These are phyloP conservation scores for Microctenopoma steveboyesi DNA, from an alignment of 2,797 vertebrate species.

Conservation along the genomic window DNA sequence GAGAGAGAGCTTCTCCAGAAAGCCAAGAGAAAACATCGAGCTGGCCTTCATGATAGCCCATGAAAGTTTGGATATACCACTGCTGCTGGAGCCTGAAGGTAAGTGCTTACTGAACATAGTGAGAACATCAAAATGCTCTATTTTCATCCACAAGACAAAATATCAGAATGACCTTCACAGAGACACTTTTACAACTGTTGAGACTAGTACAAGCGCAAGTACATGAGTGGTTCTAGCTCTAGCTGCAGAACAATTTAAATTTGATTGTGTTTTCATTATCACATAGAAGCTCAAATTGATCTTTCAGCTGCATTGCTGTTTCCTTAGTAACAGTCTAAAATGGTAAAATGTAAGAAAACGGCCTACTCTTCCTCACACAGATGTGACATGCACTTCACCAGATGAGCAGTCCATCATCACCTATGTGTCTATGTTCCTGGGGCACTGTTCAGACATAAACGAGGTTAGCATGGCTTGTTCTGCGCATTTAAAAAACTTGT, in stretches of 20 bases:
- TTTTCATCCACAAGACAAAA: conserved; percentile 7
- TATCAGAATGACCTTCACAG: not conserved
- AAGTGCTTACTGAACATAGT: conserved; percentile 31
- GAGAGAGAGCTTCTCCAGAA: conserved; percentile 84
- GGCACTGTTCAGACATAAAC: conserved; percentile 81
- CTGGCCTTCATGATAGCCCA: conserved; percentile 88
- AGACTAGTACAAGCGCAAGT: no score
- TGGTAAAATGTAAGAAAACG: not conserved
- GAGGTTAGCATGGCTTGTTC: conserved; percentile 76
- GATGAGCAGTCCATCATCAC: conserved; percentile 94
- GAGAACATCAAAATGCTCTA: not conserved
- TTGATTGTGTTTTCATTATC: not conserved
- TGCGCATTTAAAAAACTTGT: not conserved
- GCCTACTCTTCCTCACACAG: conserved; percentile 61
- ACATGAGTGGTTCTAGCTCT: not conserved
- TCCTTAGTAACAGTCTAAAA: not conserved
- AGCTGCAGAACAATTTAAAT: not conserved
- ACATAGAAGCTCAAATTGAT: not conserved
- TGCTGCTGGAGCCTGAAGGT: conserved; percentile 92
- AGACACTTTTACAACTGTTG: not conserved
- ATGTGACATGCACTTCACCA: conserved; percentile 84
- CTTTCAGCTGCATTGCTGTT: not conserved
- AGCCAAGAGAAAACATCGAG: conserved; percentile 84
- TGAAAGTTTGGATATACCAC: conserved; percentile 83
- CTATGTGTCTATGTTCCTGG: conserved; percentile 90